These are phyloP conservation scores for Mesorhabditis sp. DNA, from an alignment of 2,888 invertebrate species.

Conservation along the genomic window DNA sequence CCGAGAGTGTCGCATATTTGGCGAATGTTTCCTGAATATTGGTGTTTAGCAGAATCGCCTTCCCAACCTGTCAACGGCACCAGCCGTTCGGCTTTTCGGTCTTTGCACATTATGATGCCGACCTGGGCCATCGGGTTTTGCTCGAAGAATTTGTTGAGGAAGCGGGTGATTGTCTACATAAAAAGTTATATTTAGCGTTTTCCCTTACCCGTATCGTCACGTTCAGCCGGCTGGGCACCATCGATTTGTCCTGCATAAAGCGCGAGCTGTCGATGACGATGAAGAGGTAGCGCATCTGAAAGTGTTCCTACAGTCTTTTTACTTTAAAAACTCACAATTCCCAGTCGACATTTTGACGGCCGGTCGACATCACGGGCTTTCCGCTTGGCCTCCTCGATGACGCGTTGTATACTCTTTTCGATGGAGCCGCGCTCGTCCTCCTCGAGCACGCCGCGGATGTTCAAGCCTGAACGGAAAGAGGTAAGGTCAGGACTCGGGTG, in stretches of 20 bases:
- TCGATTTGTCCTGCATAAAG: constrained; percentile 87
- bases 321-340: constrained; percentile 68
- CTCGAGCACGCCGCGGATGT: constrained; percentile 76
- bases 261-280: constrained; percentile 88
- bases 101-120: constrained; percentile 82
- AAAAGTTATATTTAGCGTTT: neutral
- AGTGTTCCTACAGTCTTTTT: constrained; percentile 4
- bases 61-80: constrained; percentile 81
- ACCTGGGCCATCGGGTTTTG: constrained; percentile 97
- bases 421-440: constrained; percentile 91
- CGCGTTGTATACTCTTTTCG: constrained; percentile 83
- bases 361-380: constrained; percentile 60
- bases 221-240: constrained; percentile 74
- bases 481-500: too few relatives aligned
- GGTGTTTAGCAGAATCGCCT: neutral
- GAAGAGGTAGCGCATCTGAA: constrained; percentile 86
- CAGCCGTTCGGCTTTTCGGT: constrained; percentile 87
- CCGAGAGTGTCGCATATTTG: constrained; percentile 60
- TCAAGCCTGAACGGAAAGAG: constrained; percentile 32
- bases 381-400: constrained; percentile 82
- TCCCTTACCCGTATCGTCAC: constrained; percentile 28
- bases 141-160: constrained; percentile 94
- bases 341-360: constrained; percentile 74
- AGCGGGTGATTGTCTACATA: constrained; percentile 60
- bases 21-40: constrained; percentile 39